Evolutionary conservation across 2,888 invertebrate genomes (phyloP).

Genomic region (Diaphora mendica): DNA sequence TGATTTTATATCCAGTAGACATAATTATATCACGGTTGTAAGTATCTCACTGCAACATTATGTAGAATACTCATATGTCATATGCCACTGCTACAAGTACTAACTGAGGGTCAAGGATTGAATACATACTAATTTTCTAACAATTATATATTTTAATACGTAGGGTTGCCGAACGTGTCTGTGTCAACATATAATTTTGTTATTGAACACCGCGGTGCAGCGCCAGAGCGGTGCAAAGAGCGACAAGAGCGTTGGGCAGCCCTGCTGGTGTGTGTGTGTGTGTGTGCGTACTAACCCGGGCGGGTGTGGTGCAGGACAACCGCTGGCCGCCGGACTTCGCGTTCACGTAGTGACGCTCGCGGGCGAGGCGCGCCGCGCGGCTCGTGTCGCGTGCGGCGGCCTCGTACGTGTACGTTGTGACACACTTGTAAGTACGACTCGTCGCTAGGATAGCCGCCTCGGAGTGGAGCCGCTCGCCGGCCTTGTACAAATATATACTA

Average conservation of each 20-base stretch:
- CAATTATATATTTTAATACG: background rate
- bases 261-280: background rate
- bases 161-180: background rate
- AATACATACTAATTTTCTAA: background rate
- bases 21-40: background rate
- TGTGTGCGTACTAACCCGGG: constrained; percentile 64
- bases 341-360: constrained; percentile 73
- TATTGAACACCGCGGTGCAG: background rate
- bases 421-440: constrained; percentile 56
- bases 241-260: background rate
- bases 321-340: constrained; percentile 82
- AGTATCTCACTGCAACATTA: background rate
- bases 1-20: background rate
- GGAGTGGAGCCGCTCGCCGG: background rate
- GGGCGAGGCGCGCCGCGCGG: constrained; percentile 29
- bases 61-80: background rate
- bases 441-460: background rate
- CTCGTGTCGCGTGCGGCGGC: constrained; percentile 30
- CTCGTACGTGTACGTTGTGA: constrained; percentile 62
- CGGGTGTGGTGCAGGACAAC: constrained; percentile 75
- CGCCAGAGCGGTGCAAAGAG: too few species aligned
- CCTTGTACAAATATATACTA: background rate
- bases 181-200: background rate
- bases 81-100: background rate
- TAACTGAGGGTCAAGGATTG: background rate